Base-by-base conservation (phyloP, 2,113 vertebrate species). In the Puma concolor region DNA sequence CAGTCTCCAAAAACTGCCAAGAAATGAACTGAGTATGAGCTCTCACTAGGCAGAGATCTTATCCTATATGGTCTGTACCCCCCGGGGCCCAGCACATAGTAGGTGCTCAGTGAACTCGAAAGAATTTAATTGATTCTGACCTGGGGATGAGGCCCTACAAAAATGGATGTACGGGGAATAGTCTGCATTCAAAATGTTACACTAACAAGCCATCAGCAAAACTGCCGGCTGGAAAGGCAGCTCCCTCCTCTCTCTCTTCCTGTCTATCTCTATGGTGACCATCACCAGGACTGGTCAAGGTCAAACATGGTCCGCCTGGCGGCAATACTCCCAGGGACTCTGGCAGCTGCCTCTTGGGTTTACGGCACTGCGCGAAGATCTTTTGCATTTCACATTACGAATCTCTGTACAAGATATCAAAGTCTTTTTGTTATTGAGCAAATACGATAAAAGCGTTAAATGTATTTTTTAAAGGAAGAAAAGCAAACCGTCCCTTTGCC, bases 251-350 rank as follows among this genome's bases (percentile, higher is more conserved):
- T n/a, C 57, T 60, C 67, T 60, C 54, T 33, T 23, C 64, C 41
- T 50, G 13, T 48, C 91, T 52, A 12, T 97, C 89, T 69, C 96
- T 96, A 88, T 96, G 92, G 97, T 94, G 95, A 96, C 94, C 67
- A 27, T 69, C 25, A 36, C 66, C 16, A 71, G 77, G 31, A 54
- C 81, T 5, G 36, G 94, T 93, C 95, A 97, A 92, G 89, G 96
- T 96, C 97, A 94, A 63, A 85, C 25, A 11, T 27, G 72, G 63
- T 41, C 89, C 89, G 44, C 48, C 48, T 36, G 69, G 83, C 72
- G 5, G 23, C 25, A 50, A 10, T 31, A 14, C 72, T 67, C 69
- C 25, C 44, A 10, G 86, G 41, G 72, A 54, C 79, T 29, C 5
- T 2, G 13, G 50, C 50, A 50, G 54, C 94, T 94, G 86, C 41